A percentile compares a stretch with the other conserved stretches of the same genome.
These are phyloP conservation scores for Pionites leucogaster DNA, from an alignment of 2,113 vertebrate genomes.

Conservation along the genomic window DNA sequence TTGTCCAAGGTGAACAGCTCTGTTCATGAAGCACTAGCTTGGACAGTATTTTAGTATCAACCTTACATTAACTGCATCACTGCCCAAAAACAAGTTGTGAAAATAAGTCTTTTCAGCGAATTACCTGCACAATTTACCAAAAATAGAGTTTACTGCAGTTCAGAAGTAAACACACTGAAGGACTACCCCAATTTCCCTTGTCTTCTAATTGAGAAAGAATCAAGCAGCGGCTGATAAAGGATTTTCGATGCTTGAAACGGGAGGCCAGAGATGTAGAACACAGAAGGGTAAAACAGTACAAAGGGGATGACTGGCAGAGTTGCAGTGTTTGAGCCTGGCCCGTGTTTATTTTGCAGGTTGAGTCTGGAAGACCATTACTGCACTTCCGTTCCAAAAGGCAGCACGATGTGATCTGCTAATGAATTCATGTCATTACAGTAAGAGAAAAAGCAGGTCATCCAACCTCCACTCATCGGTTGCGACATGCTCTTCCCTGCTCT, in stretches of 20 bases:
- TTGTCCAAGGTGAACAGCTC: neutral
- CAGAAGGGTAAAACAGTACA: fast-evolving
- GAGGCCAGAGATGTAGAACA: neutral
- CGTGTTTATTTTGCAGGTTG: neutral
- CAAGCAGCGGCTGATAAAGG: neutral
- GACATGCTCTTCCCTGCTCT: neutral
- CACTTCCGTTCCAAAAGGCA: neutral
- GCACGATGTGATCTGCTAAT: neutral
- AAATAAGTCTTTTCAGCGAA: neutral
- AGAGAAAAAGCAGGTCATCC: constrained; percentile 10
- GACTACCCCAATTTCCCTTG: neutral
- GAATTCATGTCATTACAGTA: neutral
- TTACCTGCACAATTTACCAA: neutral
- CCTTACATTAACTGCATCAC: neutral
- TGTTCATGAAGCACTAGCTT: neutral
- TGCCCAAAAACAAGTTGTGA: neutral
- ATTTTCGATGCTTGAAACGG: neutral
- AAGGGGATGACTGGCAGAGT: neutral
- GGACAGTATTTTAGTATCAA: neutral
- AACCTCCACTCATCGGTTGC: neutral
- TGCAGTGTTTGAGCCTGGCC: fast-evolving
- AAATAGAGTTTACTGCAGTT: neutral
- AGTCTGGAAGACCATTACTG: neutral
- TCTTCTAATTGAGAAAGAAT: neutral
- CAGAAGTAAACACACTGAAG: neutral